phyloP scores from a whole-genome alignment of 2,797 vertebrate genomes.

The Muraenolepis orangiensis region DNA sequence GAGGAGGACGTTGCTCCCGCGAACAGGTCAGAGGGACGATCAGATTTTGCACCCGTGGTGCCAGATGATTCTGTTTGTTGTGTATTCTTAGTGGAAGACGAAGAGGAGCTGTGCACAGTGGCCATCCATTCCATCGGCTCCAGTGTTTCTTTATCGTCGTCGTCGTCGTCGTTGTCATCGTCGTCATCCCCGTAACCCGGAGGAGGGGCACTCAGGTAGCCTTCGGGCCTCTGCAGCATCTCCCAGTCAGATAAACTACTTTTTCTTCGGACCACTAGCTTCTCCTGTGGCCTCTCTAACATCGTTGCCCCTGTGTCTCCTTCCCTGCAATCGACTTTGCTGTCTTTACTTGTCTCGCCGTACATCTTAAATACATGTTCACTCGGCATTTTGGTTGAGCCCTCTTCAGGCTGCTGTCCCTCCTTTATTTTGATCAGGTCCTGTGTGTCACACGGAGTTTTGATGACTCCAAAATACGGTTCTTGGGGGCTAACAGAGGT shows the following conservation, averaged over 20 bases:
- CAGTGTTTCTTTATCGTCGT: constrained; percentile 45
- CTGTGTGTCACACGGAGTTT: constrained; percentile 47
- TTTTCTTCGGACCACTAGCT: constrained; percentile 57
- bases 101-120: constrained; percentile 58
- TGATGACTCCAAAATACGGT: constrained; percentile 35
- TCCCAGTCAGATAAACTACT: constrained; percentile 73
- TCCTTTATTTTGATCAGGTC: constrained; percentile 46
- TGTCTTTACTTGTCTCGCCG: constrained; percentile 38
- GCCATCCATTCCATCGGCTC: constrained; percentile 65
- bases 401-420: constrained; percentile 37
- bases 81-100: constrained; percentile 61
- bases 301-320: constrained; percentile 40
- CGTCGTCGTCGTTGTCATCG: constrained; percentile 63
- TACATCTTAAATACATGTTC: constrained; percentile 19
- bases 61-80: constrained; percentile 43
- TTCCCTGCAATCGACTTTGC: constrained; percentile 29
- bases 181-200: constrained; percentile 63
- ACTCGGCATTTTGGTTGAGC: constrained; percentile 28
- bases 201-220: constrained; percentile 57
- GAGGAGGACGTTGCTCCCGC: constrained; percentile 60
- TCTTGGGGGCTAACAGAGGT: constrained; percentile 48
- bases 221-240: constrained; percentile 64
- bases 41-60: constrained; percentile 42
- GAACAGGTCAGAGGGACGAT: constrained; percentile 63
- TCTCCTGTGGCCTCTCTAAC: constrained; percentile 46